Evolutionary conservation across 1,140 invertebrate genomes (phyloP), one percentile per base, ranked within the genome.

Genomic region (Neodiprion fabricii): DNA sequence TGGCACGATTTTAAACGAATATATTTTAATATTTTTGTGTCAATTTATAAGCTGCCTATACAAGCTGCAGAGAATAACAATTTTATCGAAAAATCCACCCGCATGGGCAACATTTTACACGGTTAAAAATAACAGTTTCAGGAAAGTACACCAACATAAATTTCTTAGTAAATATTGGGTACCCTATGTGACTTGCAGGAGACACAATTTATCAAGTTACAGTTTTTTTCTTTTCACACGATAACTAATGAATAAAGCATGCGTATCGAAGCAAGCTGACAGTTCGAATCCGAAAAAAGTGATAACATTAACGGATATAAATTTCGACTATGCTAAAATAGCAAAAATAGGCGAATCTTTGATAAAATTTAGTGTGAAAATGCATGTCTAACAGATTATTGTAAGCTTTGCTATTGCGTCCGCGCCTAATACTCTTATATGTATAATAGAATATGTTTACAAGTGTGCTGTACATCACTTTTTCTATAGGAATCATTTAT

Each of bases 401-500:
- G 53, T 61, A 61, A 61, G 53, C 53, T 61, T 61, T 17, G n/a
- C 53, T 61, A 12, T 61, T 61, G 53, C 9, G 53, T 61, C 11
- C n/a, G 53, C n/a, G 53, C n/a, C 11, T 11, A n/a, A 61, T 61
- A 61, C 5, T 61, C 53, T 61, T 61, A 61, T 61, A 40, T 40
- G 28, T 40, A 40, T 40, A 40, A 40, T 12, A 11, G 53, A 61
- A 61, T 61, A 61, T 61, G 53, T 61, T 61, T 61, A 61, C 53
- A 61, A 61, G 53, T 61, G 53, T 17, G 53, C n/a, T 61, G 53
- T 61, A 61, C 53, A 61, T 61, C 53, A 9, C 53, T 61, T 17
- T 12, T 61, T 61, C 53, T 61, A 61, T 61, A 61, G 53, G 53
- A 61, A 61, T 61, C 53, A 61, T 61, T 61, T 12, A 61, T 61